Base-by-base conservation (phyloP, 2,797 vertebrate genomes). In the Sphenodon punctatus region DNA sequence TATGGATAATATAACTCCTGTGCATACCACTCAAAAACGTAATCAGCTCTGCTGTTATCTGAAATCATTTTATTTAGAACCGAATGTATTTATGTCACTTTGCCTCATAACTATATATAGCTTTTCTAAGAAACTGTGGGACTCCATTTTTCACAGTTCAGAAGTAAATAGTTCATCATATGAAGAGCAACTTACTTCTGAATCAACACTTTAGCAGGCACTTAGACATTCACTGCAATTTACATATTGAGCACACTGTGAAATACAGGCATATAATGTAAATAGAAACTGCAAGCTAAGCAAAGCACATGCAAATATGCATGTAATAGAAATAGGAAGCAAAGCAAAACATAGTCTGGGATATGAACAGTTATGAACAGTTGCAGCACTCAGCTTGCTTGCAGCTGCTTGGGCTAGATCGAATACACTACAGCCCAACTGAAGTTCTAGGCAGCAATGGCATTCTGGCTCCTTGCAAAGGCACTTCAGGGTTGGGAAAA, bases 111-210 rank as follows among this genome's bases (percentile, higher is more conserved):
- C 58, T 82, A 60, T 70, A 83, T 81, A 78, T 59, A 89, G 36
- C 69, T 84, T 39, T 81, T 59, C 78, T 84, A 73, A 79, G 59
- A 72, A 85, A 51, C 72, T 16, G 46, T 70, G 55, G 74, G 77
- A 89, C 91, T 73, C 23, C 34, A 78, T 86, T 91, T 71, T 75
- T 68, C 61, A 70, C 34, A 68, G 78, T 75, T 49, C 60, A 70
- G n/a, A 67, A 66, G 22, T 67, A 87, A 85, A 38, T 17, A 82
- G 41, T 81, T 75, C 59, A 74, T 25, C 19, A 45, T 45, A 20
- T 43, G 71, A 30, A 53, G 61, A 36, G 58, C 82, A 79, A 10
- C 41, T 46, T 85, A 61, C 27, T 86, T 89, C 84, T 76, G 42
- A 73, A 81, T 27, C 82, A 63, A 16, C 4, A 68, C 66, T 45